Base-by-base conservation (phyloP, 2,113 vertebrate species). In the Mobula birostris region DNA sequence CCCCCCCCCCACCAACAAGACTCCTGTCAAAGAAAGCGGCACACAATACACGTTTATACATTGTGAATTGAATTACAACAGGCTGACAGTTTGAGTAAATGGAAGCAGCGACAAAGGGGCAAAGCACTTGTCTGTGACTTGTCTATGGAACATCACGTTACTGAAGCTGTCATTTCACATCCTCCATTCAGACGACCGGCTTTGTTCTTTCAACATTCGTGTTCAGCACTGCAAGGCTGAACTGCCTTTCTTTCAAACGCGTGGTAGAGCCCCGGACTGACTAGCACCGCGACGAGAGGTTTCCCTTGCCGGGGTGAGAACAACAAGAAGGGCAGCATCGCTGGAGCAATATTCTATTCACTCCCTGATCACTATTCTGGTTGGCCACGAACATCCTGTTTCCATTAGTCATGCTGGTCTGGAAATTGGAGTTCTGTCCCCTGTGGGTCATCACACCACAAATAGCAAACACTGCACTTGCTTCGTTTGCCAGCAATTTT, bases 131-230 rank as follows among this genome's bases (percentile, higher is more conserved):
- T 93, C 90, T 93, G 90, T 74, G 88, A 91, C 88, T 40, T 91
- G 88, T 70, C 88, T 91, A 70, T 70, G 32, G 66, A 93, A 74
- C 68, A 8, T 74, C 88, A 92, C 27, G 32, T 68, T 72, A 24
- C 68, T 93, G 90, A 93, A 74, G 36, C 90, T 70, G 68, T 70
- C 90, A 72, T 93, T 93, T 74, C 68, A 74, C 68, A 93, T 93
- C 90, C 68, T 93, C 66, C 68, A 24, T 93, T 93, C 90, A 93
- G 68, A 74, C 66, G 19, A 11, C 48, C 66, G 48, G 90, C 68
- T 93, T 74, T 93, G 90, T 93, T 74, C 90, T 93, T 72, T 93
- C 68, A 74, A 93, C 90, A 93, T 74, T 74, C 63, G 66, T 66
- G 85, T 90, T 90, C 90, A 70, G 90, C 68, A 72, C 70, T 56